phyloP scores from a whole-genome alignment of 1,140 invertebrate species.

The Drosophila takahashii region DNA sequence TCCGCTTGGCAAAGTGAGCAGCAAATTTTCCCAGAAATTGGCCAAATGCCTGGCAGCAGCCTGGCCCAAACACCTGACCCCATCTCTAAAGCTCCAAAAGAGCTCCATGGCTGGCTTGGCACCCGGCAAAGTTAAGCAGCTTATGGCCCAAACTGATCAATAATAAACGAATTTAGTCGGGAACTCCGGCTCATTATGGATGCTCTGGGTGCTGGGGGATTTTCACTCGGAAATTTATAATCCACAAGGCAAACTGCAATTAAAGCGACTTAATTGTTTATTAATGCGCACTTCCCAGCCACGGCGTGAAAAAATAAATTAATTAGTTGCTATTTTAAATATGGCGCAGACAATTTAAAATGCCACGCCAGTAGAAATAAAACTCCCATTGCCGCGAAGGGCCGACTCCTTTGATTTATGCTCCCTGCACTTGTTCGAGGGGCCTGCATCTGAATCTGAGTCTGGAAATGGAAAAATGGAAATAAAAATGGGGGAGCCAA shows the following conservation, averaged over 20 bases:
- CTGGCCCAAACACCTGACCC: conserved; percentile 33
- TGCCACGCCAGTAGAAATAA: conserved; percentile 60
- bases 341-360: conserved; percentile 74
- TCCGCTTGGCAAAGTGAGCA: conserved; percentile 35
- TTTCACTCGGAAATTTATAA: conserved; percentile 46
- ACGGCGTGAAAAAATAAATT: conserved; percentile 75
- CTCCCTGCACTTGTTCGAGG: conserved; percentile 63
- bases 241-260: conserved; percentile 56
- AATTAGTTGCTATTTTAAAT: conserved; percentile 81
- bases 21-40: conserved; percentile 19
- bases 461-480: conserved; percentile 1
- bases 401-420: conserved; percentile 69
- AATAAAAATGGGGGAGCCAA: conserved; percentile 51
- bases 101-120: conserved; percentile 13
- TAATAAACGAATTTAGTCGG: conserved; percentile 46
- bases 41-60: conserved; percentile 19
- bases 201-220: conserved; percentile 12
- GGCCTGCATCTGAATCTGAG: conserved; percentile 8
- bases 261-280: conserved; percentile 78
- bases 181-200: conserved; percentile 23
- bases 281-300: conserved; percentile 73
- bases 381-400: conserved; percentile 9
- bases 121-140: conserved; percentile 37
- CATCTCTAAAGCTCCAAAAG: background rate
- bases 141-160: conserved; percentile 47